Percentiles rank a stretch among this genome's conserved stretches.
Conservation (phyloP, 2,888 invertebrate species). For the Brachylomia viminalis region DNA sequence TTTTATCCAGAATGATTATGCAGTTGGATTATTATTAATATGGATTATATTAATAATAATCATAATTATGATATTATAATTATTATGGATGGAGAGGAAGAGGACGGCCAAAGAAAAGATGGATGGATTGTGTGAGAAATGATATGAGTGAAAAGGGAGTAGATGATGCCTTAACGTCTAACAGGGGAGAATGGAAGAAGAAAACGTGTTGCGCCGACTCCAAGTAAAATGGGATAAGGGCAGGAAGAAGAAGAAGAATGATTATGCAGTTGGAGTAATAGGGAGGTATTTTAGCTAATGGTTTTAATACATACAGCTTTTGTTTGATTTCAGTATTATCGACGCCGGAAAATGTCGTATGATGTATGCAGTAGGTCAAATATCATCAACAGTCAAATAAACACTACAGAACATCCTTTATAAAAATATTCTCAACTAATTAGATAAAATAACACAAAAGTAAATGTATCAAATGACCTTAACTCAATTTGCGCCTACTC, state of each 20-base stretch:
- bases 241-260: no score
- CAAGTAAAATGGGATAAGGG: no score
- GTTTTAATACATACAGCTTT: neutral
- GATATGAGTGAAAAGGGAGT: no score
- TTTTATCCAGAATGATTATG: conserved; percentile 8
- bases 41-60: no score
- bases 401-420: neutral
- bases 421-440: neutral
- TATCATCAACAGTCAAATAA: neutral
- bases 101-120: no score
- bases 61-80: no score
- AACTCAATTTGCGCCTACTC: conserved; percentile 32
- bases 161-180: no score
- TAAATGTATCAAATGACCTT: conserved; percentile 45
- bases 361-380: neutral
- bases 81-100: no score
- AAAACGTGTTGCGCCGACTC: no score
- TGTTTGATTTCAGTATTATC: conserved; percentile 6
- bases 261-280: neutral
- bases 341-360: neutral
- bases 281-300: neutral
- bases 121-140: no score
- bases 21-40: no score
- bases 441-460: conserved; percentile 22
- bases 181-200: no score